Percentiles rank a stretch among this genome's conserved stretches.
Evolutionary conservation across 2,113 vertebrate genomes (phyloP).

Genomic region (Pyrgilauda ruficollis): DNA sequence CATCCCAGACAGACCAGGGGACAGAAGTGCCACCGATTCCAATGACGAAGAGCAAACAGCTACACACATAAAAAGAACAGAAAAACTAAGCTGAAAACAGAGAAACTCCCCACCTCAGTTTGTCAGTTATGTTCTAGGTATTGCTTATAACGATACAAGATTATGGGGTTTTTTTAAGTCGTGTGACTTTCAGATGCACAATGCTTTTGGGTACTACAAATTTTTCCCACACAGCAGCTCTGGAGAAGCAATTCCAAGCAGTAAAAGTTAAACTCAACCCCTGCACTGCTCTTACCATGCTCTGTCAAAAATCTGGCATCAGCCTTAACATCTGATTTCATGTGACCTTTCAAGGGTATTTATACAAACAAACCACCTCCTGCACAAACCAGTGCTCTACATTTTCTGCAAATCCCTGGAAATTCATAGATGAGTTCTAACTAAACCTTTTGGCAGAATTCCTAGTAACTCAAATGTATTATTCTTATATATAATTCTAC

Average conservation of each 20-base stretch:
- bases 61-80: neutral
- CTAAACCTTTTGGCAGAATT: neutral
- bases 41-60: neutral
- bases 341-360: conserved; percentile 9
- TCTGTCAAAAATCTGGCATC: neutral
- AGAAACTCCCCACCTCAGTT: neutral
- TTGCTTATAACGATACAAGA: neutral
- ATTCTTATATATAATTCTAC: neutral
- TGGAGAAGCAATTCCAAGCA: neutral
- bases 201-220: neutral
- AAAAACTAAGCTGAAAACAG: neutral
- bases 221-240: neutral
- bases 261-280: neutral
- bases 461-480: neutral
- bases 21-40: neutral
- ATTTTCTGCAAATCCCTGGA: neutral
- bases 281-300: neutral
- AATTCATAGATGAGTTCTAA: neutral
- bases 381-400: neutral
- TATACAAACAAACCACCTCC: neutral
- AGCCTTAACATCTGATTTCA: neutral
- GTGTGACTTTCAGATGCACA: neutral
- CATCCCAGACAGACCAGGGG: neutral
- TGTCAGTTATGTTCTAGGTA: neutral
- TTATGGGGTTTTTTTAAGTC: neutral